Evolutionary conservation across 1,140 invertebrate species (phyloP).

Genomic region (Xylocopa sonorina): DNA sequence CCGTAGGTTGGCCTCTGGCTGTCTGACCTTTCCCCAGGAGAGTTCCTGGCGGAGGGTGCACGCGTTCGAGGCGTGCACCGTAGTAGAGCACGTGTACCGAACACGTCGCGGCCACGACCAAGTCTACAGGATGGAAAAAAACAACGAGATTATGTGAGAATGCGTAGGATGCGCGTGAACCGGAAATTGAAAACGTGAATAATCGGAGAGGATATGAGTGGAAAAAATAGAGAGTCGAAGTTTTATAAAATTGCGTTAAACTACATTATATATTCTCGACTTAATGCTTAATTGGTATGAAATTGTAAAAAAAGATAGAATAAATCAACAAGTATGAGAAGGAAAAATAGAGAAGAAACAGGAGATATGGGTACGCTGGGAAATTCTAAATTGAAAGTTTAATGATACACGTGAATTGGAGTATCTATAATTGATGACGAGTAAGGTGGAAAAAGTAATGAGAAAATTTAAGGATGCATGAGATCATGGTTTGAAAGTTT

Average conservation of each 20-base stretch:
- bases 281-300: neutral
- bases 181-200: neutral
- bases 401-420: no score
- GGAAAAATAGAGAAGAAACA: neutral
- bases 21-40: conserved; percentile 72
- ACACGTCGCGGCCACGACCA: neutral
- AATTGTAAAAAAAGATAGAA: neutral
- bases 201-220: neutral
- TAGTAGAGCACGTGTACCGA: neutral
- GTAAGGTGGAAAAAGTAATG: no score
- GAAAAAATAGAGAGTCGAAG: neutral
- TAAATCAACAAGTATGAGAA: no score
- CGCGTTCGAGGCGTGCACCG: neutral
- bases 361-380: no score
- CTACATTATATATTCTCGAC: no score
- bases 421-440: no score
- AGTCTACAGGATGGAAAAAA: no score
- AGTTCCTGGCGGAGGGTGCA: conserved; percentile 50
- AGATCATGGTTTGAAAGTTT: no score
- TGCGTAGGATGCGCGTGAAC: neutral
- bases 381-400: no score
- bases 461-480: no score
- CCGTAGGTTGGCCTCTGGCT: conserved; percentile 69
- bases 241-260: no score
- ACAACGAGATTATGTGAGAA: neutral